Conservation (phyloP, 2,888 invertebrate genomes). For the Harpalus rufipes region DNA sequence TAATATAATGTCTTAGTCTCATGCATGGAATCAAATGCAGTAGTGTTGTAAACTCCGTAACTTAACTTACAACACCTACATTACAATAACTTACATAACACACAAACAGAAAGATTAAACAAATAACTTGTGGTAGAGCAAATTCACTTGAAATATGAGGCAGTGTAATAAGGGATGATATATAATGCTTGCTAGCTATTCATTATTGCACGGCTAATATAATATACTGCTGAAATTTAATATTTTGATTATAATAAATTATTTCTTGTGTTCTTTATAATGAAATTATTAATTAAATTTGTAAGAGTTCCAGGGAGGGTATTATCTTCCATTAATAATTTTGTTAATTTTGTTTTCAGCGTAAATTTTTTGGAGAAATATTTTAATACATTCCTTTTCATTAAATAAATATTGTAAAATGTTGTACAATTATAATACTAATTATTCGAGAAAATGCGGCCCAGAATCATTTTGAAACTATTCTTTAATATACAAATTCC, state of each 20-base stretch:
- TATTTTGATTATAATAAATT: conserved; percentile 38
- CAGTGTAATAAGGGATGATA: conserved; percentile 17
- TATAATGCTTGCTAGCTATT: background rate
- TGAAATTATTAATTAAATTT: conserved; percentile 33
- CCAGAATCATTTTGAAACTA: no score
- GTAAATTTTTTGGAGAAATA: no score
- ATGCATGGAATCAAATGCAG: conserved; percentile 40
- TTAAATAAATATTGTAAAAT: no score
- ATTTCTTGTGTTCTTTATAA: conserved; percentile 24
- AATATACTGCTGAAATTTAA: conserved; percentile 33
- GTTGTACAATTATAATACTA: no score
- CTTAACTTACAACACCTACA: conserved; percentile 36
- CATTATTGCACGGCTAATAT: conserved; percentile 31
- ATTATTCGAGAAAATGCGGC: no score
- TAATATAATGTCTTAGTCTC: conserved; percentile 20
- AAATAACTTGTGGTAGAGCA: conserved; percentile 5
- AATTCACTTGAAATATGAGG: conserved; percentile 35
- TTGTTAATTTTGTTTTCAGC: background rate
- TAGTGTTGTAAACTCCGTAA: background rate
- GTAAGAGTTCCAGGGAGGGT: conserved; percentile 1
- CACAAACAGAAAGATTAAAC: background rate
- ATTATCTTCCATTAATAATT: conserved; percentile 30
- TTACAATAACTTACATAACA: conserved; percentile 33
- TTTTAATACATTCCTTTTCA: no score
- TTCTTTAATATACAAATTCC: no score